Evolutionary conservation across 2,113 vertebrate species (phyloP).

Genomic region (Phrynosoma blainvillii): DNA sequence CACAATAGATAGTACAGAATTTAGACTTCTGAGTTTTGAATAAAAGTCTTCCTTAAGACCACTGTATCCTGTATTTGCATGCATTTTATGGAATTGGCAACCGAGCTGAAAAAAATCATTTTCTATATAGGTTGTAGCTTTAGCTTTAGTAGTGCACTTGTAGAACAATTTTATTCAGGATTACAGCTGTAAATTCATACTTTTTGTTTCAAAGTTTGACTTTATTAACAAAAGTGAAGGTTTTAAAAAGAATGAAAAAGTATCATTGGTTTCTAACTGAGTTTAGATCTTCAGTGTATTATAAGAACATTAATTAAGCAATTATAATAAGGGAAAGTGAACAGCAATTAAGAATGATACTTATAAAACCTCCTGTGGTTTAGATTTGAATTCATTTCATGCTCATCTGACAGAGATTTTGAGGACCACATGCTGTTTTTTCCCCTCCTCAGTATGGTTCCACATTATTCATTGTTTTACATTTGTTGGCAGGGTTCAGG

Average conservation of each 20-base stretch:
- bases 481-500: conserved; percentile 34
- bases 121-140: not conserved
- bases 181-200: not conserved
- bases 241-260: not conserved
- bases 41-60: not conserved
- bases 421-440: not conserved
- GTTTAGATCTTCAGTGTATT: conserved; percentile 17
- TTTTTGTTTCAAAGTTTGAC: not conserved
- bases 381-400: conserved; percentile 37
- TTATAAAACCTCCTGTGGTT: conserved; percentile 9
- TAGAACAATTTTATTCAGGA: not conserved
- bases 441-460: conserved; percentile 32
- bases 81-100: not conserved
- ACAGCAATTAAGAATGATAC: conserved; percentile 44
- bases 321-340: conserved; percentile 3
- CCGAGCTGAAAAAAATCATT: not conserved
- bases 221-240: not conserved
- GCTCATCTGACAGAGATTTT: conserved; percentile 18
- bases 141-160: not conserved
- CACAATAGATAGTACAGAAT: not conserved
- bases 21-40: not conserved
- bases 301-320: not conserved
- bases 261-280: not conserved
- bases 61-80: not conserved
- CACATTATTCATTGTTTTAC: conserved; percentile 28